Base-by-base conservation (phyloP, 2,888 invertebrate genomes). In the Pediacus dermestoides region DNA sequence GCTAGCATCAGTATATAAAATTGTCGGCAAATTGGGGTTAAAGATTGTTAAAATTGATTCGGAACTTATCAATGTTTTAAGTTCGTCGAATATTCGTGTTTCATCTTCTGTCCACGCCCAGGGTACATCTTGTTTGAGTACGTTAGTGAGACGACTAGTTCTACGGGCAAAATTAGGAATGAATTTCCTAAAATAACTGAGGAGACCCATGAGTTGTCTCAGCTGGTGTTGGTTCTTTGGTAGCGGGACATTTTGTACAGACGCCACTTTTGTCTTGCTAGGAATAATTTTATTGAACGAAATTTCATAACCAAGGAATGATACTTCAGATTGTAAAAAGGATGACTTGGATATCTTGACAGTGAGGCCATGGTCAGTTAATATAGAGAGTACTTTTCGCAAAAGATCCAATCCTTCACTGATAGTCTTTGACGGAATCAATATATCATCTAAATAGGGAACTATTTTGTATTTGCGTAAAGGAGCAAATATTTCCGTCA, bases 121-220 rank as follows among this genome's bases (percentile, higher is more conserved):
- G 9, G 27, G 27, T 6, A 7, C 7, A 27, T 27, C 27, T 10
- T 27, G 7, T 10, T 27, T 27, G 6, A 27, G 9, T 8, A 27
- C 8, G 7, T 27, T 27, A 6, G 27, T 10, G 7, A 27, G 27
- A n/a, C n/a, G n/a, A n/a, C n/a, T n/a, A n/a, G n/a, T n/a, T n/a
- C n/a, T n/a, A n/a, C n/a, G n/a, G n/a, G n/a, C n/a, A n/a, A n/a
- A n/a, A n/a, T n/a, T n/a, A n/a, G n/a, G n/a, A n/a, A n/a, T n/a
- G n/a, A n/a, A n/a, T n/a, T n/a, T n/a, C n/a, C n/a, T n/a, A n/a
- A n/a, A n/a, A n/a, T n/a, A n/a, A 1, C 42, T 37, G 1, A 39
- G 16, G 4, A 45, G 16, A 2, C 45, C 42, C 12, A 42, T 9
- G 22, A 45, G 36, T 16, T 45, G 44, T 2, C 44, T 21, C n/a